These are phyloP conservation scores for Recurvirostra avosetta DNA, from an alignment of 2,113 vertebrate species.

Conservation along the genomic window DNA sequence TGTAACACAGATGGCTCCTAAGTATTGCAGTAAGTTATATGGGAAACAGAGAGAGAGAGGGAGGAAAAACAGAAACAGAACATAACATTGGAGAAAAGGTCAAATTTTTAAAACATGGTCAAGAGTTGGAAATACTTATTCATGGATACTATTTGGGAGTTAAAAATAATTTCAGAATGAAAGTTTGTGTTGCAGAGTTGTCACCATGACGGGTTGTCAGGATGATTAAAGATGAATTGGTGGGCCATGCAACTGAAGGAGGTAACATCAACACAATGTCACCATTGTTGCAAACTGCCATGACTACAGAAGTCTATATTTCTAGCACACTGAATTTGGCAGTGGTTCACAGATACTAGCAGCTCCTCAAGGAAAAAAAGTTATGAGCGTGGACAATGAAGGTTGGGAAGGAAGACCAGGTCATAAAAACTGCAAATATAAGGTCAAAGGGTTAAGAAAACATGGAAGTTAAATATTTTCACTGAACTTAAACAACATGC, in stretches of 20 bases:
- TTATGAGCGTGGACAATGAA: neutral
- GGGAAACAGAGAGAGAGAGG: neutral
- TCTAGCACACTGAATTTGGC: neutral
- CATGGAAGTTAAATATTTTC: neutral
- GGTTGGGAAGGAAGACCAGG: neutral
- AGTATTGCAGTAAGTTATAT: neutral
- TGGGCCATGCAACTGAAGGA: neutral
- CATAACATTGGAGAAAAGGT: neutral
- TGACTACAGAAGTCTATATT: neutral
- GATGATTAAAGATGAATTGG: neutral
- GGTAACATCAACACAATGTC: neutral
- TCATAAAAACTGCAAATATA: neutral
- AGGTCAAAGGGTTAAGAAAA: neutral
- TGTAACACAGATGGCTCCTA: neutral
- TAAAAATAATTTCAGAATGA: neutral
- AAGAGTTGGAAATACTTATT: neutral
- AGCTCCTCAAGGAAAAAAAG: neutral
- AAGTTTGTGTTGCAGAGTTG: neutral
- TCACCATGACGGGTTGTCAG: neutral
- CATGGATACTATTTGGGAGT: neutral
- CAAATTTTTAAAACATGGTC: neutral
- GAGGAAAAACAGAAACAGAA: neutral
- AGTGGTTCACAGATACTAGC: neutral
- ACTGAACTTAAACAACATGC: neutral
- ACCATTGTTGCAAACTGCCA: neutral